phyloP scores from a whole-genome alignment of 2,888 invertebrate genomes.

The Abrostola tripartita region DNA sequence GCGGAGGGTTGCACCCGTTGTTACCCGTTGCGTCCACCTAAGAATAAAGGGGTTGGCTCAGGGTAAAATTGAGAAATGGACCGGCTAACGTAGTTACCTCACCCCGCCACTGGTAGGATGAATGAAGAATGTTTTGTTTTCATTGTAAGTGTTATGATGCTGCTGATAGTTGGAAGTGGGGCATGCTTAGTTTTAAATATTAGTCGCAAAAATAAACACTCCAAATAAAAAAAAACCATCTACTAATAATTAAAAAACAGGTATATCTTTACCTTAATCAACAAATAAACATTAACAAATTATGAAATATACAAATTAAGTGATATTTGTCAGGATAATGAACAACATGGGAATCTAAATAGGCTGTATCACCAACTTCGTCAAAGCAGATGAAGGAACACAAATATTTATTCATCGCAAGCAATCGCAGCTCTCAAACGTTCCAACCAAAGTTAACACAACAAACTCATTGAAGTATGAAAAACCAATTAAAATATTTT shows the following conservation, averaged over 20 bases:
- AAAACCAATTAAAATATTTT: slow-evolving; percentile 66
- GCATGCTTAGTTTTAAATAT: slow-evolving; percentile 4
- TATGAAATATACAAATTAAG: neutral
- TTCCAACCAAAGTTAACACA: slow-evolving; percentile 50
- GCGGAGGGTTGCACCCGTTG: slow-evolving; percentile 79
- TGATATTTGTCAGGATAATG: neutral
- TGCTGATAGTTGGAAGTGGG: slow-evolving; percentile 41
- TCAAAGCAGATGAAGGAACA: slow-evolving; percentile 40
- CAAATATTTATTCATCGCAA: slow-evolving; percentile 45
- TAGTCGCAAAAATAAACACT: neutral
- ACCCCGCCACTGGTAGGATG: slow-evolving; percentile 77
- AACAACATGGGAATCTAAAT: slow-evolving; percentile 2
- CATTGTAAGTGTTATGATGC: slow-evolving; percentile 64
- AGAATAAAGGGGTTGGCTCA: slow-evolving; percentile 75
- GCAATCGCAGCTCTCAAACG: slow-evolving; percentile 41
- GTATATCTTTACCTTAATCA: too few species aligned
- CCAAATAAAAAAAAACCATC: neutral
- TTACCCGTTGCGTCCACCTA: slow-evolving; percentile 71
- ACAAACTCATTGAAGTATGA: slow-evolving; percentile 57
- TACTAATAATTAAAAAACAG: neutral
- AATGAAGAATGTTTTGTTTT: slow-evolving; percentile 84
- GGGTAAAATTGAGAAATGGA: slow-evolving; percentile 88
- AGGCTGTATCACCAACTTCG: slow-evolving; percentile 28
- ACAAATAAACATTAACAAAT: neutral
- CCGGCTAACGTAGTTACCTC: slow-evolving; percentile 87